Percentiles rank a stretch among this genome's conserved stretches.
Evolutionary conservation across 53 echinoderm and acorn worm species (phyloP).

Genomic region (Paracentrotus lividus): DNA sequence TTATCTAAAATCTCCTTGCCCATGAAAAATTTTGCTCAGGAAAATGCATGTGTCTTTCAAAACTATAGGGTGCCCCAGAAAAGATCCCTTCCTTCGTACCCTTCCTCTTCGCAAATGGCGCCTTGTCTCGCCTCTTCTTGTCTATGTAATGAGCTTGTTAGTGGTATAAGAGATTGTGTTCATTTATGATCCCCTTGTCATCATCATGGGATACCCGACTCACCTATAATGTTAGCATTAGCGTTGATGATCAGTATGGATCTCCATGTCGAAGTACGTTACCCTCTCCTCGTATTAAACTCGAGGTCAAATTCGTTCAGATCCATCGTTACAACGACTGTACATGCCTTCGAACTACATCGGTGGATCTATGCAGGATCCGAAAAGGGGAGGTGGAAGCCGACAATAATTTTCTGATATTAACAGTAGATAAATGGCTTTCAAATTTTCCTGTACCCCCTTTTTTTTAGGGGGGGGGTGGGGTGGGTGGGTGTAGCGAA

Average conservation of each 20-base stretch:
- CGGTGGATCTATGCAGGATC: not conserved
- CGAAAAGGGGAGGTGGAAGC: too few relatives aligned
- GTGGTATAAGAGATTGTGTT: slow-evolving; percentile 12
- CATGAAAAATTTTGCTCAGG: too few relatives aligned
- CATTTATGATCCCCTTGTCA: slow-evolving; percentile 40
- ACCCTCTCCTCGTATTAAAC: slow-evolving; percentile 8
- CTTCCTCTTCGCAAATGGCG: not conserved
- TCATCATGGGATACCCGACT: not conserved
- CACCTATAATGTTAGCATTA: not conserved
- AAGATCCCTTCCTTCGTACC: not conserved
- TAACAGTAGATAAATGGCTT: too few relatives aligned
- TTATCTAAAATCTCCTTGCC: slow-evolving; percentile 11
- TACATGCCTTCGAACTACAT: not conserved
- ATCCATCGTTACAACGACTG: not conserved
- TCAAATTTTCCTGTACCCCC: too few relatives aligned
- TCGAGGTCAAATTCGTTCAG: slow-evolving; percentile 46
- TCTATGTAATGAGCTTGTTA: slow-evolving; percentile 47
- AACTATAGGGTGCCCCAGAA: not conserved
- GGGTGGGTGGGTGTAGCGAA: too few relatives aligned
- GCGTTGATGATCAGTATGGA: slow-evolving; percentile 1
- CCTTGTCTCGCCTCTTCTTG: not conserved
- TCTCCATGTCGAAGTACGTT: slow-evolving; percentile 48
- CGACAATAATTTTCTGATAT: too few relatives aligned
- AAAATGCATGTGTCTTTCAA: too few relatives aligned
- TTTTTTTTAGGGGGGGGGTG: too few relatives aligned